Evolutionary conservation across 2,113 vertebrate species (phyloP).

Genomic region (Myiozetetes cayanensis): DNA sequence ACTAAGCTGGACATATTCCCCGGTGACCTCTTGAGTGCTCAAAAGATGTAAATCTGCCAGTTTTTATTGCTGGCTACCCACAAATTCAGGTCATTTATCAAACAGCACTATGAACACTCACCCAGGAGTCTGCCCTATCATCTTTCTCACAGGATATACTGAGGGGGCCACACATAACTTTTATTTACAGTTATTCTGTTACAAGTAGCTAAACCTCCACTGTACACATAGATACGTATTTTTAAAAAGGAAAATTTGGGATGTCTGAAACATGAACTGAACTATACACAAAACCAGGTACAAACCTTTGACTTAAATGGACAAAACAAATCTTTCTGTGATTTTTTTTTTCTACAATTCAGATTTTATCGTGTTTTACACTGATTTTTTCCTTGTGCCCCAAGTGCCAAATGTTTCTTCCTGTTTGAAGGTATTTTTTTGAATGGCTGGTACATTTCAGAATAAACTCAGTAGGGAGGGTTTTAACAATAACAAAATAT

Average conservation of each 20-base stretch:
- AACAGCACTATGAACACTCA: fast-evolving
- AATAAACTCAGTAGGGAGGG: neutral
- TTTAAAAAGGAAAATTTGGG: neutral
- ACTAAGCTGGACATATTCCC: neutral
- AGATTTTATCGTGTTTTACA: neutral
- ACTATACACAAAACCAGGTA: neutral
- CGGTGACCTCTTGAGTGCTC: neutral
- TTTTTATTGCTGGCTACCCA: neutral
- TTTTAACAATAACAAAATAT: neutral
- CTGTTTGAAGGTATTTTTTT: neutral
- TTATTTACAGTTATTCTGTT: neutral
- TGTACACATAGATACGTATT: neutral
- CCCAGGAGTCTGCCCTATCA: neutral
- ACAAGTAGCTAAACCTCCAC: neutral
- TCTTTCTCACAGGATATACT: neutral
- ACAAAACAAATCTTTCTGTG: neutral
- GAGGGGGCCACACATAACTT: neutral
- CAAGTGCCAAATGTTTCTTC: neutral
- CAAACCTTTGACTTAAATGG: neutral
- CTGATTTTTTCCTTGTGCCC: neutral
- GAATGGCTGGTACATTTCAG: neutral
- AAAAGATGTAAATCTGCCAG: neutral
- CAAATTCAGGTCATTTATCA: neutral
- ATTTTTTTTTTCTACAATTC: neutral
- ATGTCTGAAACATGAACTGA: neutral